Evolutionary conservation across 2,113 vertebrate species (phyloP).

Genomic region (Salvator merianae): DNA sequence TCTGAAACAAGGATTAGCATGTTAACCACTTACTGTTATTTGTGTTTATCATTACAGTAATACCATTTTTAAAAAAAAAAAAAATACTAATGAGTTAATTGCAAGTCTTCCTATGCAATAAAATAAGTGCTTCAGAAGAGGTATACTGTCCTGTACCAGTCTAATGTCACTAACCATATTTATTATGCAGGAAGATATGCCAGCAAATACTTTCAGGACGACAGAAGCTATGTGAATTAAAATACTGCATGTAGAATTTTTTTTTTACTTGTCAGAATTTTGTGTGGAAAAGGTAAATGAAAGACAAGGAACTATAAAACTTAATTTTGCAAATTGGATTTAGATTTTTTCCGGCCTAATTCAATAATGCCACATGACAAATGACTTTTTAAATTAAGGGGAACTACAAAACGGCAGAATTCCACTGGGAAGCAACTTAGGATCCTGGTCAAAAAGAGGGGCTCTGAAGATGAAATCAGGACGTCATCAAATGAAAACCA

Average conservation of each 20-base stretch:
- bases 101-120: not conserved
- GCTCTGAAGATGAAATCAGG: conserved; percentile 59
- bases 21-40: not conserved
- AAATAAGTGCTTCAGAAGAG: conserved; percentile 9
- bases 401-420: not conserved
- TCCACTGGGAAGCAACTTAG: not conserved
- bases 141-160: not conserved
- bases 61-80: not conserved
- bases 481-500: conserved; percentile 60
- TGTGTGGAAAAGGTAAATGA: conserved; percentile 27
- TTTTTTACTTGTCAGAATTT: conserved; percentile 49
- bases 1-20: not conserved
- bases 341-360: not conserved
- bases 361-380: not conserved
- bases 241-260: not conserved
- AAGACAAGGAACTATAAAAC: not conserved
- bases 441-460: not conserved
- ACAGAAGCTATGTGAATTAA: not conserved
- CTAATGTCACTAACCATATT: not conserved
- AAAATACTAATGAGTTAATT: not conserved
- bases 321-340: not conserved
- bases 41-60: not conserved
- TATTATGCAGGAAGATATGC: not conserved
- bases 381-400: not conserved
- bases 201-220: not conserved